Evolutionary conservation across 2,888 invertebrate species (phyloP), one percentile per base, ranked within the genome.

Genomic region (Ditylenchus weischeri): DNA sequence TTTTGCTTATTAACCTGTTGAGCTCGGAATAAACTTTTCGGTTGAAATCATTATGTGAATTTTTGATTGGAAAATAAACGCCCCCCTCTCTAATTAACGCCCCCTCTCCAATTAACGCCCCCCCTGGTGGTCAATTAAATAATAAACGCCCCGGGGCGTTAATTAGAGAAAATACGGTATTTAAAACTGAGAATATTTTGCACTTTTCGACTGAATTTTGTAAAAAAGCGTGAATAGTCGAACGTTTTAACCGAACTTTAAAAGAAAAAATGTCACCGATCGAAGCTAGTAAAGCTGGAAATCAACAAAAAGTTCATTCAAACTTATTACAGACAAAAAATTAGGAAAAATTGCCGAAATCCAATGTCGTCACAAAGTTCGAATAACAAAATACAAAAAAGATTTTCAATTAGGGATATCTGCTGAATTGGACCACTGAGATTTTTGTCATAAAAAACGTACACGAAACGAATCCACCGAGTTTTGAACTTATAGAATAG

Each of bases 201-300:
- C 70, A 71, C 29, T 69, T 68, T 38, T 69, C 70, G 58, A 75
- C 74, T 57, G 36, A 69, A 63, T 74, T 71, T 0, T 71, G 74
- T 62, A 74, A 72, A 43, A 74, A 74, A 57, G 71, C 74, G 64
- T 74, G 68, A 4, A 74, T 74, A 7, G 48, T 69, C 15, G 74
- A 74, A 68, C 64, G 71, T 54, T 74, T 74, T 38, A 74, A 74
- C 69, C 61, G 74, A 67, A 74, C 71, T 61, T 43, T 74, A 1
- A 74, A 74, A 72, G 74, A 74, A 51, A 72, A 72, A 57, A 72
- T 72, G 70, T 61, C 71, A 68, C 67, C 67, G 13, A 67, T 67
- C 11, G 23, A 67, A 19, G 67, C 67, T 66, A 66, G 66, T 29
- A 67, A 67, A 23, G 18, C 21, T 19, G 58, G 6, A 57, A 57